Evolutionary conservation across 2,113 vertebrate species (phyloP).

Genomic region (Chrysemys picta): DNA sequence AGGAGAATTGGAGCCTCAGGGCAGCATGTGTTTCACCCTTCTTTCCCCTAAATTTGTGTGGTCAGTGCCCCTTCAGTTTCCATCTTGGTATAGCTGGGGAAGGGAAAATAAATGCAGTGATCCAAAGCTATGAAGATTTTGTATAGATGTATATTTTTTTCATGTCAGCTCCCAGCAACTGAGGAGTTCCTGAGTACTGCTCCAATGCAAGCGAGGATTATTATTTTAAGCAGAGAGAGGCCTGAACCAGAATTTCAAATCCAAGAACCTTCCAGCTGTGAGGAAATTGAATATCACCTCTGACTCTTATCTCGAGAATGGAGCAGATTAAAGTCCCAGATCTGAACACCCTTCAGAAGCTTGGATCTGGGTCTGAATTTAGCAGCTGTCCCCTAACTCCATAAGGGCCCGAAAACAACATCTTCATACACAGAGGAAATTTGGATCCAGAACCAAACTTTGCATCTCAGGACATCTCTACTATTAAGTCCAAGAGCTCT

Average conservation of each 20-base stretch:
- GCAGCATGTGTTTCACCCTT: not conserved
- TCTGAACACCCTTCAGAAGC: not conserved
- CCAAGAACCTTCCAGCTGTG: not conserved
- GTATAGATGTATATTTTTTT: not conserved
- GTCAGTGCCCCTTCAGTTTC: not conserved
- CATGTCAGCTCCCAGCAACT: not conserved
- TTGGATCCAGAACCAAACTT: not conserved
- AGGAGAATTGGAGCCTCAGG: not conserved
- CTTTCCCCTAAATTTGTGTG: not conserved
- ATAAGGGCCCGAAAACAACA: not conserved
- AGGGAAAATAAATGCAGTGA: not conserved
- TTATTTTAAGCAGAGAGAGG: not conserved
- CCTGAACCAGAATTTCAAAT: not conserved
- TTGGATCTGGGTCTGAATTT: not conserved
- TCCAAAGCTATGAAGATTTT: not conserved
- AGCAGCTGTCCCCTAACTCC: not conserved
- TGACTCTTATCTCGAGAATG: not conserved
- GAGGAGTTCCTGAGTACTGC: not conserved
- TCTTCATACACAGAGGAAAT: not conserved
- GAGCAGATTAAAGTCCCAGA: not conserved
- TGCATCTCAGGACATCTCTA: conserved; percentile 1
- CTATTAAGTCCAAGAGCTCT: conserved; percentile 15
- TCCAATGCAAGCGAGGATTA: not conserved
- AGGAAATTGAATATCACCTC: not conserved
- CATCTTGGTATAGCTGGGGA: not conserved